Conservation (phyloP, 2,113 vertebrate species). For the Patagioenas fasciata region DNA sequence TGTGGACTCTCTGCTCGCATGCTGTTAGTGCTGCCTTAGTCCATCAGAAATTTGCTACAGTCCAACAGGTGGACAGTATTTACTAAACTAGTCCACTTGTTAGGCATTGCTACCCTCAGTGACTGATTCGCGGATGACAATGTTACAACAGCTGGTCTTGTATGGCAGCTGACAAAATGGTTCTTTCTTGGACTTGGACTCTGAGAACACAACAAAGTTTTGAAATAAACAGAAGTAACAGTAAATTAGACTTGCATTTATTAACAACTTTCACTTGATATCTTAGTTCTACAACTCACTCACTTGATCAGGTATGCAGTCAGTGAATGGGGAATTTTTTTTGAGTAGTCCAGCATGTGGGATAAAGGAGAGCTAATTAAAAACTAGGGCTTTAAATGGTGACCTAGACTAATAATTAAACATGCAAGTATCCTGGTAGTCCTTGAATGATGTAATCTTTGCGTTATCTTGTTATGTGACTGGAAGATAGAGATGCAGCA, state of each 20-base stretch:
- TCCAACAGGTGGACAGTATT: neutral
- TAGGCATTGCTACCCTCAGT: neutral
- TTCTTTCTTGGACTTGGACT: neutral
- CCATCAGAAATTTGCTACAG: neutral
- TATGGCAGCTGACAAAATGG: neutral
- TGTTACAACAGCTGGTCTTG: neutral
- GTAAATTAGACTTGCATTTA: neutral
- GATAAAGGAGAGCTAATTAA: neutral
- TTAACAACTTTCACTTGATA: neutral
- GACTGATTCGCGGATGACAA: neutral
- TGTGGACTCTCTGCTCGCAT: rapidly evolving
- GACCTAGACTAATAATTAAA: neutral
- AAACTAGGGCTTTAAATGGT: neutral
- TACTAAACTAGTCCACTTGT: neutral
- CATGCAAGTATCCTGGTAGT: neutral
- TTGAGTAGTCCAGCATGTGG: neutral
- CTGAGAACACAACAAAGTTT: neutral
- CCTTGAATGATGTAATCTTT: neutral
- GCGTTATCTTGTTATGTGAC: neutral
- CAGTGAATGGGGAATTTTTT: slow-evolving; percentile 16
- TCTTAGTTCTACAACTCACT: neutral
- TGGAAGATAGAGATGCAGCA: neutral
- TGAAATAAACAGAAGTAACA: neutral
- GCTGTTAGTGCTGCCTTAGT: neutral
- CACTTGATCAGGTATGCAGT: neutral